Conservation (phyloP, 2,797 vertebrate genomes). For the Sylvia borin region DNA sequence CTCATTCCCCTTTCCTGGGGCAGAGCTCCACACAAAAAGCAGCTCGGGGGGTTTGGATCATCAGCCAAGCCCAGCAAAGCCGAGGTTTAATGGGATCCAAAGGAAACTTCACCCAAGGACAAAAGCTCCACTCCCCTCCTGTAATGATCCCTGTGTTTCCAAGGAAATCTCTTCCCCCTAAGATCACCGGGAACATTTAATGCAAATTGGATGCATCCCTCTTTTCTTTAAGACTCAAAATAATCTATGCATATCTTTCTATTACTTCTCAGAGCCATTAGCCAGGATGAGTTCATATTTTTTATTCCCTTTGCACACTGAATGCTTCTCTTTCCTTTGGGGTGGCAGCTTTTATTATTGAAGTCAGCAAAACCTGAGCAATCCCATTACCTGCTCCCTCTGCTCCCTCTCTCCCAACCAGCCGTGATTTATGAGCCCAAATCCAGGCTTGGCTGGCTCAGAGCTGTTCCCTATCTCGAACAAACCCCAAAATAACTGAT, state of each 20-base stretch:
- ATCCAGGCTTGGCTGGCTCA: slow-evolving; percentile 6
- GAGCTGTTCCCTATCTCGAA: background rate
- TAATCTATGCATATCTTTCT: slow-evolving; percentile 60
- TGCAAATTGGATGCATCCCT: slow-evolving; percentile 62
- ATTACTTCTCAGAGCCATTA: slow-evolving; percentile 59
- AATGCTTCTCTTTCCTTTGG: slow-evolving; percentile 48
- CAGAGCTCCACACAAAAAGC: background rate
- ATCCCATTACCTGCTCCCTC: slow-evolving; percentile 28
- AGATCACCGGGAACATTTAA: slow-evolving; percentile 55
- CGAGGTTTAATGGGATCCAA: background rate
- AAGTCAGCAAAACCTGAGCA: slow-evolving; percentile 59
- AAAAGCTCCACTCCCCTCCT: background rate
- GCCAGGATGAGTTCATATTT: slow-evolving; percentile 60
- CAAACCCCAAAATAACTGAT: background rate
- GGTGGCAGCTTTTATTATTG: slow-evolving; percentile 56
- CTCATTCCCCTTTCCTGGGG: background rate
- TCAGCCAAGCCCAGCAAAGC: background rate
- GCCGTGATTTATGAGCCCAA: slow-evolving; percentile 39
- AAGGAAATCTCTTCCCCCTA: slow-evolving; percentile 37
- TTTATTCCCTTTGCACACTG: slow-evolving; percentile 31
- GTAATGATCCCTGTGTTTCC: slow-evolving; percentile 24
- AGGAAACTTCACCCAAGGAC: slow-evolving; percentile 11
- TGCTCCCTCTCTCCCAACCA: background rate
- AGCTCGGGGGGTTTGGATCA: background rate
- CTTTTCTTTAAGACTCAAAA: slow-evolving; percentile 34